Conservation (phyloP, 2,113 vertebrate species). For the Mobula birostris region DNA sequence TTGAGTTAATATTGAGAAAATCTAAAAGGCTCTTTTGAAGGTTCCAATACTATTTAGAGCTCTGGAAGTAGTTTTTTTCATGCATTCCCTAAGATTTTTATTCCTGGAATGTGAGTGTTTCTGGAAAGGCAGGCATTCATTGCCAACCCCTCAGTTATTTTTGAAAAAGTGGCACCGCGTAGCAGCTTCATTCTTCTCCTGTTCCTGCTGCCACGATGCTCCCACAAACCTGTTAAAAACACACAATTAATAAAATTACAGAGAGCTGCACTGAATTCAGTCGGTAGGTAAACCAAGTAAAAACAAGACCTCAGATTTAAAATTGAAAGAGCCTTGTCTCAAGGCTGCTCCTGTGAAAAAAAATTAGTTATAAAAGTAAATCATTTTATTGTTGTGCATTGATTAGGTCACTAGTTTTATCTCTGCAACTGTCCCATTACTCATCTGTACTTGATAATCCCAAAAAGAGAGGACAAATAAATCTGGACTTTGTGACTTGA, state of each 20-base stretch:
- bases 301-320: not conserved
- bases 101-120: not conserved
- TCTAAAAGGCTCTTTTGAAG: not conserved
- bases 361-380: not conserved
- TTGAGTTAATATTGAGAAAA: not conserved
- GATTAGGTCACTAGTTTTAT: not conserved
- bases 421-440: conserved; percentile 9
- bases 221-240: not conserved
- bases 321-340: not conserved
- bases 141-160: not conserved
- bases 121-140: not conserved
- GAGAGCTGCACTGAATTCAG: not conserved
- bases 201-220: not conserved
- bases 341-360: not conserved
- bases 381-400: not conserved
- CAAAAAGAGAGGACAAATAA: not conserved
- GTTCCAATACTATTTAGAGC: not conserved
- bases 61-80: not conserved
- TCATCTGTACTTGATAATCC: not conserved
- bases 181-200: too few relatives aligned
- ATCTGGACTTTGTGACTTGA: not conserved
- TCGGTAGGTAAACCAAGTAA: not conserved
- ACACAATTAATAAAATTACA: not conserved
- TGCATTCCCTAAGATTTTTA: not conserved
- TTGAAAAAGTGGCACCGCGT: not conserved